Evolutionary conservation across 2,113 vertebrate genomes (phyloP), one percentile per base, ranked within the genome.

Genomic region (Pluvialis apricaria): DNA sequence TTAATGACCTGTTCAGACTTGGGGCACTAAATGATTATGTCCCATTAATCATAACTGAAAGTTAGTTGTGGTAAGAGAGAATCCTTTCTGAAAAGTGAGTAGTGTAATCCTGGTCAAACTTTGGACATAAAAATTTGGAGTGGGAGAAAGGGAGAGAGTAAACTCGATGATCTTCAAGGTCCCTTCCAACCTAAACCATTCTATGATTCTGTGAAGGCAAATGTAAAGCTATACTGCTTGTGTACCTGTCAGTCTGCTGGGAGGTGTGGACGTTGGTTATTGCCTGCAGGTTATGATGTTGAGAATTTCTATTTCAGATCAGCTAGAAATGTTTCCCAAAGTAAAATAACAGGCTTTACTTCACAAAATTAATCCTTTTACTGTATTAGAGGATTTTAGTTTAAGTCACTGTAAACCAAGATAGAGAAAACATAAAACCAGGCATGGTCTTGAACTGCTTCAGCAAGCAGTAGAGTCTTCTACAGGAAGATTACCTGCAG

Each of bases 221-320:
- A 42, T 3, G 31, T 57, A 10, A 42, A 70, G 55, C 36, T 49
- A 11, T 22, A 49, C 21, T 49, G 47, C 20, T 51, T 51, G 49
- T 51, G 49, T 51, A 51, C 49, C 49, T 51, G 49, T 51, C 49
- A 51, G 49, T 51, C 49, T 51, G 49, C 22, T 45, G 64, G 31
- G 32, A 51, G 34, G 40, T 1, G 2, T 2, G 24, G 51, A 10
- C 0, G 1, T 11, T 38, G 15, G 32, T 54, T 17, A 29, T 20
- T 60, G n/a, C 31, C 38, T 60, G 65, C 29, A 36, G 52, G 15
- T 45, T 15, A 10, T 32, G 24, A 42, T 32, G n/a, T 4, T 52
- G 61, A 29, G 32, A 32, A 21, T 61, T 85, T 42, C 20, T 22
- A 1, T 32, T 54, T 34, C 58, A 40, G 38, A 54, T n/a, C 19